phyloP scores from a whole-genome alignment of 2,888 invertebrate genomes.

The Harpalus rubripes region DNA sequence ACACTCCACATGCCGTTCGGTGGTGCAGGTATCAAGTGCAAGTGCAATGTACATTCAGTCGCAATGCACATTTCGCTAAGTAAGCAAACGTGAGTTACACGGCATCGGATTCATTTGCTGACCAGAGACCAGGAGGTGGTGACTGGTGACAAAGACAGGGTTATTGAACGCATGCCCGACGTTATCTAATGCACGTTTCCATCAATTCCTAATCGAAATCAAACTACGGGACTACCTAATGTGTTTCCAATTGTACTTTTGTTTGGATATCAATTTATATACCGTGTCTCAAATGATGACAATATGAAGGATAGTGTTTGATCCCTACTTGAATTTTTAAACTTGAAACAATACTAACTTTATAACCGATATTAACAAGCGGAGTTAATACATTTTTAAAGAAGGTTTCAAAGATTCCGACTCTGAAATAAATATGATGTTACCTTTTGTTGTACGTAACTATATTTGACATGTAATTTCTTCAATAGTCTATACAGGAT shows the following conservation, averaged over 20 bases:
- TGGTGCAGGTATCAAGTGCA: constrained; percentile 44
- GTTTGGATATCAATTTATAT: neutral
- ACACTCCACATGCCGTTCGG: constrained; percentile 7
- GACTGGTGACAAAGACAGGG: constrained; percentile 37
- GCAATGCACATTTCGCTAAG: constrained; percentile 46
- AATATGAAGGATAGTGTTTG: too few relatives aligned
- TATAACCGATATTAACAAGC: too few relatives aligned
- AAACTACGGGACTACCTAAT: constrained; percentile 23
- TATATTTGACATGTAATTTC: too few relatives aligned
- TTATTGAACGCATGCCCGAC: constrained; percentile 52
- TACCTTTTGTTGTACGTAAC: too few relatives aligned
- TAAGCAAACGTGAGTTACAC: constrained; percentile 57
- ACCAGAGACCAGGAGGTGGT: constrained; percentile 47
- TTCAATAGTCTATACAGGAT: too few relatives aligned
- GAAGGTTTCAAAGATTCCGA: too few relatives aligned
- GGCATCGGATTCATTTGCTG: constrained; percentile 61
- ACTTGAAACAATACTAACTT: too few relatives aligned
- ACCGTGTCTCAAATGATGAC: neutral
- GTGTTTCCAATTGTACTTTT: constrained; percentile 23
- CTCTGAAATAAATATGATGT: too few relatives aligned
- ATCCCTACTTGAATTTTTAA: neutral
- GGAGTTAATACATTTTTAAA: too few relatives aligned
- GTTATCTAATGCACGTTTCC: constrained; percentile 52
- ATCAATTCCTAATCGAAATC: constrained; percentile 53
- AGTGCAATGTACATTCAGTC: constrained; percentile 28